Evolutionary conservation across 1,140 invertebrate species (phyloP).

Genomic region (Physella acuta): DNA sequence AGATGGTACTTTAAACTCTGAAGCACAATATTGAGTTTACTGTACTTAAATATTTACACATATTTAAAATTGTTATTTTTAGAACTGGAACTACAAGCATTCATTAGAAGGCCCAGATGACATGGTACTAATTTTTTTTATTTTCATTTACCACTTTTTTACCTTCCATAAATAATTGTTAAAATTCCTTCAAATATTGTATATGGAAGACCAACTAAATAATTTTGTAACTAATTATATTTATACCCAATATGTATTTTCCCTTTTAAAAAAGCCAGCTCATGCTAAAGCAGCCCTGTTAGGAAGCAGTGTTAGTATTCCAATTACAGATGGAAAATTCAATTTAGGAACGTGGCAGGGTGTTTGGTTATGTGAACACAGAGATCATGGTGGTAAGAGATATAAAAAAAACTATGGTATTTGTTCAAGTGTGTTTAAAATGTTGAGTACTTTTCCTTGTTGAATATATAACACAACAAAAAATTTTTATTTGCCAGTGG

Average conservation of each 20-base stretch:
- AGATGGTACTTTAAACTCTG: background rate
- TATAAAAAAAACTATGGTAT: too few relatives aligned
- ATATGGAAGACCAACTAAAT: background rate
- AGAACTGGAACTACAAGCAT: slow-evolving; percentile 77
- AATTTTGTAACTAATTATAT: background rate
- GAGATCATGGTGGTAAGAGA: slow-evolving; percentile 77
- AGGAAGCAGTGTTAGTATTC: slow-evolving; percentile 91
- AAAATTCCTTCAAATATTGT: background rate
- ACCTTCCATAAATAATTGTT: background rate
- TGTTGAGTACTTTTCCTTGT: too few relatives aligned
- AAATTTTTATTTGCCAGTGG: background rate
- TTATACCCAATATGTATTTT: background rate
- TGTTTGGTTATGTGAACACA: slow-evolving; percentile 95
- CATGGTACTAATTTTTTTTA: slow-evolving; percentile 74
- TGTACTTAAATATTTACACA: background rate
- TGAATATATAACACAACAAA: too few relatives aligned
- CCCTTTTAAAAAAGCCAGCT: slow-evolving; percentile 75
- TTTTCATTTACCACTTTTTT: background rate
- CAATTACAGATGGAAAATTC: slow-evolving; percentile 91
- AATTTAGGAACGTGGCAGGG: slow-evolving; percentile 96
- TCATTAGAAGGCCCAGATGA: slow-evolving; percentile 97
- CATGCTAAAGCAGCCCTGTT: slow-evolving; percentile 96
- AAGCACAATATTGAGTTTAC: background rate
- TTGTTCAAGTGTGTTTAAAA: too few relatives aligned
- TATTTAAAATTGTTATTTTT: background rate